Percentiles rank a stretch among this genome's conserved stretches.
phyloP scores from a whole-genome alignment of 2,113 vertebrate genomes.

The Onychorhynchus coronatus region DNA sequence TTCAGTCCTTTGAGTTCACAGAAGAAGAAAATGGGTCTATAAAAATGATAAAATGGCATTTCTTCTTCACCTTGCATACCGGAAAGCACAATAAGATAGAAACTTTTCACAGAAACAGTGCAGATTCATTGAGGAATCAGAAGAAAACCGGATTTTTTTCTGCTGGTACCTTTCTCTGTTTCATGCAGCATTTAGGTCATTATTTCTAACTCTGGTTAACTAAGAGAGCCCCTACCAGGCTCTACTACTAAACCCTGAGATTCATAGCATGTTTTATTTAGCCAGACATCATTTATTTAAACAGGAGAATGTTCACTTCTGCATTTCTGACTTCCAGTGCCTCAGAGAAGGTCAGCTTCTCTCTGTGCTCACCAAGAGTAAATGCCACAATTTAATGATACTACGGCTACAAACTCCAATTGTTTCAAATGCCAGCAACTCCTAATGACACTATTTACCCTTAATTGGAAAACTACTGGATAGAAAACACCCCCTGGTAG shows the following conservation, averaged over 20 bases:
- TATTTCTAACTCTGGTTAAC: background rate
- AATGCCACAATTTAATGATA: background rate
- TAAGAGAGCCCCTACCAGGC: background rate
- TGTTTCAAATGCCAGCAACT: background rate
- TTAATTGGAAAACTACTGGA: background rate
- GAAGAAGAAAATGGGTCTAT: background rate
- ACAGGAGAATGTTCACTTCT: background rate
- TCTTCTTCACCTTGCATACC: background rate
- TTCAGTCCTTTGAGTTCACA: background rate
- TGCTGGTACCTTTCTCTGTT: background rate
- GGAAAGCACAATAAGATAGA: background rate
- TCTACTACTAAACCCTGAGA: background rate
- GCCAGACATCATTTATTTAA: constrained; percentile 35
- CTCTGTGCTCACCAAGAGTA: background rate
- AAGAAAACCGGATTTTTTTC: background rate
- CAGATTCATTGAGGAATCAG: background rate
- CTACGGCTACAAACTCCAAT: background rate
- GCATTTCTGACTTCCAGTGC: background rate
- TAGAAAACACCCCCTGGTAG: background rate
- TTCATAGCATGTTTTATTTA: constrained; percentile 47
- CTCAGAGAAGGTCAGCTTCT: background rate
- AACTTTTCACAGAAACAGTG: background rate
- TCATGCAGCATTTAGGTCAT: background rate
- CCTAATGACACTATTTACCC: background rate
- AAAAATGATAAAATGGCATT: background rate